Conservation (phyloP, 2,888 invertebrate species). For the Hypsopygia costalis region DNA sequence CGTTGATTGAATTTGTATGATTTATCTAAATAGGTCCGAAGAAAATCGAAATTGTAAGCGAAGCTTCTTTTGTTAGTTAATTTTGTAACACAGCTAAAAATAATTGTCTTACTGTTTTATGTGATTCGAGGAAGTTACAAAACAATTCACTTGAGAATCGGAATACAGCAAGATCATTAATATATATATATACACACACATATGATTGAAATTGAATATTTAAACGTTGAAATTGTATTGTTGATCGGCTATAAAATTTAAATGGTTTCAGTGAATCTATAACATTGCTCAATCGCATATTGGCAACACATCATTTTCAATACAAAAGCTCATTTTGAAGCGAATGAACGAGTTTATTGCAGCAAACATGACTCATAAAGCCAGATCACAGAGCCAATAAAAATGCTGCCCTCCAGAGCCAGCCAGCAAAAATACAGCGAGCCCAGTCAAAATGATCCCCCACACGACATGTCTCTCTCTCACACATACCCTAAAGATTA, state of each 20-base stretch:
- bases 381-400: constrained; percentile 59
- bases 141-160: too few relatives aligned
- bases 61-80: too few relatives aligned
- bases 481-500: constrained; percentile 15
- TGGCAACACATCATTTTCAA: constrained; percentile 45
- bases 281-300: constrained; percentile 28
- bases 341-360: constrained; percentile 48
- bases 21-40: too few relatives aligned
- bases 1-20: too few relatives aligned
- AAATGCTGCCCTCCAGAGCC: constrained; percentile 40
- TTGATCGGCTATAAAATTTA: constrained; percentile 24
- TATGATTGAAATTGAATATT: neutral
- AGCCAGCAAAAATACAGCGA: constrained; percentile 43
- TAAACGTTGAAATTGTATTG: constrained; percentile 11
- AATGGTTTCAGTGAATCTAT: constrained; percentile 27
- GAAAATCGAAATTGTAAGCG: too few relatives aligned
- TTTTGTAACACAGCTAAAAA: too few relatives aligned
- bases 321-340: constrained; percentile 36
- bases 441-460: constrained; percentile 40
- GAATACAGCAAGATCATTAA: too few relatives aligned
- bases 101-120: too few relatives aligned
- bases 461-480: constrained; percentile 41
- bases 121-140: too few relatives aligned
- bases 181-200: neutral
- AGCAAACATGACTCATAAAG: constrained; percentile 61